These are phyloP conservation scores for Trichogramma dendrolimi DNA, from an alignment of 2,888 invertebrate species.

Conservation along the genomic window DNA sequence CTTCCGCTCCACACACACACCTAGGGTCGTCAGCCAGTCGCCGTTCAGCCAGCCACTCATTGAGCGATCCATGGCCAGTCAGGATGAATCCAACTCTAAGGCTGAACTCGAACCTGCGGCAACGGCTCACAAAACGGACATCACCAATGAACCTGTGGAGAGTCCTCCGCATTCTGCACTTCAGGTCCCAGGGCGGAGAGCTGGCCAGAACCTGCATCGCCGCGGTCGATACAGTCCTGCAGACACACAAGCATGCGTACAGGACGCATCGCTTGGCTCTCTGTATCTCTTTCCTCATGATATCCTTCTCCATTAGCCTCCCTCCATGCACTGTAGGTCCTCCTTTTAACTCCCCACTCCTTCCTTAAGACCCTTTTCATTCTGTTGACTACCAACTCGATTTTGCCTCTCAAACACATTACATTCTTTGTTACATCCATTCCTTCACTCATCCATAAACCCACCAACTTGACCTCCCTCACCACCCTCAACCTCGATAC, in stretches of 20 bases:
- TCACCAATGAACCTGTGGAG: slow-evolving; percentile 5
- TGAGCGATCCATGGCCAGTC: slow-evolving; percentile 17
- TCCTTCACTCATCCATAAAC: too few species aligned
- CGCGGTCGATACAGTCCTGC: slow-evolving; percentile 27
- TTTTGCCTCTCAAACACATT: too few species aligned
- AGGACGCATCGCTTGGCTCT: slow-evolving; percentile 17
- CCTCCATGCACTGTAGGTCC: background rate
- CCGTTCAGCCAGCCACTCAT: slow-evolving; percentile 3
- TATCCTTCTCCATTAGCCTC: background rate
- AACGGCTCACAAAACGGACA: background rate
- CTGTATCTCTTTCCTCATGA: background rate
- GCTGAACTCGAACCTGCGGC: background rate
- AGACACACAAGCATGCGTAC: slow-evolving; percentile 22
- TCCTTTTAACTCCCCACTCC: too few species aligned
- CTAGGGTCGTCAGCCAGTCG: background rate
- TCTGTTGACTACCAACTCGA: background rate
- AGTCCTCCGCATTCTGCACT: slow-evolving; percentile 1
- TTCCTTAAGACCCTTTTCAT: too few species aligned
- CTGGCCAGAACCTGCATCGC: slow-evolving; percentile 24
- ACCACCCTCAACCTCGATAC: too few species aligned
- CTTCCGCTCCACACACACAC: slow-evolving; percentile 7
- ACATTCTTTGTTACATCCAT: too few species aligned
- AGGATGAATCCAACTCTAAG: slow-evolving; percentile 10
- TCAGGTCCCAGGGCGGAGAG: slow-evolving; percentile 24
- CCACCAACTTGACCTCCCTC: too few species aligned